Conservation (phyloP, 2,888 invertebrate species). For the Drosophila affinis region DNA sequence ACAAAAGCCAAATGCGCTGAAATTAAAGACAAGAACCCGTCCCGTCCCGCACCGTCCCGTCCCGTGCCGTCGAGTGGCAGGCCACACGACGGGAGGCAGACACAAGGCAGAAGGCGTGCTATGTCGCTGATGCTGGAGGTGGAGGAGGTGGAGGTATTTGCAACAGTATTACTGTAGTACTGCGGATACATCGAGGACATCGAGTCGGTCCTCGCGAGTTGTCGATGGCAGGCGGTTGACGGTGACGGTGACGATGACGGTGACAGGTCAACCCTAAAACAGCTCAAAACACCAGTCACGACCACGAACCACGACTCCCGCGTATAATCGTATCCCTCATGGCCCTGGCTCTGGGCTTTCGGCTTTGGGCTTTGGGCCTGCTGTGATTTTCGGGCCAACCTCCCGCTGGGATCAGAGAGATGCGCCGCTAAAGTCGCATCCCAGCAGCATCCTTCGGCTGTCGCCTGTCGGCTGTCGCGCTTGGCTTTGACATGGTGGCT, state of each 20-base stretch:
- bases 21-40: constrained; percentile 77
- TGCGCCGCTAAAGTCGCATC: constrained; percentile 61
- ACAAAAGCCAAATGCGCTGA: constrained; percentile 83
- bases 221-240: constrained; percentile 27
- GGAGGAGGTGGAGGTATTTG: constrained; percentile 2
- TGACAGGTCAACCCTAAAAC: constrained; percentile 50
- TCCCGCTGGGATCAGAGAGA: constrained; percentile 82
- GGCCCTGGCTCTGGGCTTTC: neutral
- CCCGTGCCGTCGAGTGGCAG: constrained; percentile 52
- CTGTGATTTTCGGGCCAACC: constrained; percentile 76
- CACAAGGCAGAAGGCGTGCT: neutral
- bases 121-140: neutral
- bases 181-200: constrained; percentile 16
- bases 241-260: constrained; percentile 17
- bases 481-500: constrained; percentile 67
- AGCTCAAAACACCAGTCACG: constrained; percentile 45
- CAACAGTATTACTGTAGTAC: constrained; percentile 19
- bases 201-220: constrained; percentile 27
- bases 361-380: constrained; percentile 39
- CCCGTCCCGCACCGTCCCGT: constrained; percentile 48
- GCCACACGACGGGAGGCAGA: constrained; percentile 35
- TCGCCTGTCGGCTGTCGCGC: constrained; percentile 8
- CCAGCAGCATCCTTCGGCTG: constrained; percentile 18
- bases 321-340: neutral
- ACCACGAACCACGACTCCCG: constrained; percentile 10